Conservation (phyloP, 2,888 invertebrate species). For the Thysanoteuthis rhombus region DNA sequence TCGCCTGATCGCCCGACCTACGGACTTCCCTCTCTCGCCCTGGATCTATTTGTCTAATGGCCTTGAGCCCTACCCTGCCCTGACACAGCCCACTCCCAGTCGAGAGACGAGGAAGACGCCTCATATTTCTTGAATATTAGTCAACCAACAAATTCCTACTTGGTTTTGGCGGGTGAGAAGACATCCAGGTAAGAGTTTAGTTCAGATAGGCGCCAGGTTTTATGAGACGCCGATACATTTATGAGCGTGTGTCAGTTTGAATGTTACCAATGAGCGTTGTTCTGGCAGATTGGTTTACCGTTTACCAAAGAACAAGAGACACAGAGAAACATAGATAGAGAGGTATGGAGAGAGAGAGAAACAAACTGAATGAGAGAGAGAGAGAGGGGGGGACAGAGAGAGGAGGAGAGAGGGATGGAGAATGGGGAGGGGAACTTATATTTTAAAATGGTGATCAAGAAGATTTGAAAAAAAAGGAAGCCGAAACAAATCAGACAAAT, state of each 20-base stretch:
- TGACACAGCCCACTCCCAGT: background rate
- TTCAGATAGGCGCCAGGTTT: background rate
- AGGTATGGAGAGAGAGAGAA: no score
- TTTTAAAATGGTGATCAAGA: no score
- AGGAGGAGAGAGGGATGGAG: no score
- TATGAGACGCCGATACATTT: slow-evolving; percentile 12
- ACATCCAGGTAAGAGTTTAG: background rate
- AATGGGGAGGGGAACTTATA: no score
- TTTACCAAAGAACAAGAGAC: background rate
- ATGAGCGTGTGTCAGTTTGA: slow-evolving; percentile 12
- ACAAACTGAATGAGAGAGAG: no score
- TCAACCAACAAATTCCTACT: background rate
- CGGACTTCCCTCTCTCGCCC: background rate
- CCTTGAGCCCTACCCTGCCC: background rate
- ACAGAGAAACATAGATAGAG: no score
- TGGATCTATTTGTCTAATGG: background rate
- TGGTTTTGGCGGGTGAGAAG: background rate
- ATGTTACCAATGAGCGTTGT: background rate
- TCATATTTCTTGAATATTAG: background rate
- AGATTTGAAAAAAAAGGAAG: no score
- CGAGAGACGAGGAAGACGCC: background rate
- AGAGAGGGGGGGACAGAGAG: no score
- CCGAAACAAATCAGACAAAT: no score
- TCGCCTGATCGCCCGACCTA: no score
- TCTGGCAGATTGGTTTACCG: background rate